Conservation (phyloP, 2,888 invertebrate species). For the Antitype chi region DNA sequence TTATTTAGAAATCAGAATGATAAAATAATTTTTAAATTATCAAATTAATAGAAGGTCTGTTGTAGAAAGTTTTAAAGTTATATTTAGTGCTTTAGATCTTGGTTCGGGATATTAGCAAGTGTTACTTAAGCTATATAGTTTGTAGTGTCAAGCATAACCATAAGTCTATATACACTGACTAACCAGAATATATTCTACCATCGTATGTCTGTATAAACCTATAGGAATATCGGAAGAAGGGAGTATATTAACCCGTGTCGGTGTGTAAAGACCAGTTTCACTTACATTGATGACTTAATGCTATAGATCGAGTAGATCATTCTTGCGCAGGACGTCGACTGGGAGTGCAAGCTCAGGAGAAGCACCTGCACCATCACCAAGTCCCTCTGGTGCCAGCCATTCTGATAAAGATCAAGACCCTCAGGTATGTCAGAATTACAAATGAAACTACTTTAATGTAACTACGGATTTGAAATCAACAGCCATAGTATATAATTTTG, state of each 20-base stretch:
- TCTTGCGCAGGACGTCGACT: constrained; percentile 89
- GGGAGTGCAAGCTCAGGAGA: constrained; percentile 88
- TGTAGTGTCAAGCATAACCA: constrained; percentile 78
- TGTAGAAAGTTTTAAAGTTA: constrained; percentile 11
- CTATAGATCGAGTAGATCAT: constrained; percentile 89
- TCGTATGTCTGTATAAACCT: not conserved
- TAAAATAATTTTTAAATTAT: not conserved
- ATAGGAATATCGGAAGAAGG: constrained; percentile 12
- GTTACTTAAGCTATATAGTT: constrained; percentile 57
- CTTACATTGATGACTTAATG: constrained; percentile 84
- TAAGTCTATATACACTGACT: constrained; percentile 79
- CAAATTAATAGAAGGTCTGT: constrained; percentile 1
- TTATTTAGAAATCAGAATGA: constrained; percentile 26
- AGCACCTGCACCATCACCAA: constrained; percentile 91
- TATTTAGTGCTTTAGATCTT: constrained; percentile 21
- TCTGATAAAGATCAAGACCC: constrained; percentile 97
- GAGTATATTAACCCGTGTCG: constrained; percentile 63
- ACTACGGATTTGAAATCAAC: constrained; percentile 16
- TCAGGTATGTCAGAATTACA: constrained; percentile 88
- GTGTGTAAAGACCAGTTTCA: constrained; percentile 81
- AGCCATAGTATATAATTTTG: constrained; percentile 22
- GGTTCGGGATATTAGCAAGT: constrained; percentile 59
- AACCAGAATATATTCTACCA: not conserved
- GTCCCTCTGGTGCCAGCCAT: constrained; percentile 97
- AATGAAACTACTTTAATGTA: not conserved